Evolutionary conservation across 2,797 vertebrate species (phyloP).

Genomic region (Alectoris magna): DNA sequence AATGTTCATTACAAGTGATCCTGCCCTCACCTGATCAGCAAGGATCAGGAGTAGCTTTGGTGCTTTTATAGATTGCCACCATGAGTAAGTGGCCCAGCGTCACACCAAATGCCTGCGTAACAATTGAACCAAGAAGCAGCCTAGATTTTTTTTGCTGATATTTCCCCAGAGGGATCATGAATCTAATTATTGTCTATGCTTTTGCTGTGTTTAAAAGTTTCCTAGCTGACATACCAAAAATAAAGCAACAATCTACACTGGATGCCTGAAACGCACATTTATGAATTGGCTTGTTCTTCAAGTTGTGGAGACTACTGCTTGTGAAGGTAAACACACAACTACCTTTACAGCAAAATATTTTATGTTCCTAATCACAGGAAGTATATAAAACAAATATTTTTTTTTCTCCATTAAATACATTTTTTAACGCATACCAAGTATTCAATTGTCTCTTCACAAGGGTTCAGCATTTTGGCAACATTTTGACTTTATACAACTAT

Average conservation of each 20-base stretch:
- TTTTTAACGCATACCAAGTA: not conserved
- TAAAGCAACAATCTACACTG: not conserved
- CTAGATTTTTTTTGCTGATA: not conserved
- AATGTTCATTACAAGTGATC: accelerated
- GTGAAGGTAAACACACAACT: not conserved
- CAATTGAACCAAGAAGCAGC: not conserved
- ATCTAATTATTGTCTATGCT: not conserved
- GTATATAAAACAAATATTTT: not conserved
- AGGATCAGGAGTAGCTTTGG: not conserved
- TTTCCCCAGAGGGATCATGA: not conserved
- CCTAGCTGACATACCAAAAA: not conserved
- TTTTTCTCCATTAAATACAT: not conserved
- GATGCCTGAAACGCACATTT: not conserved
- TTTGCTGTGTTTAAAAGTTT: not conserved
- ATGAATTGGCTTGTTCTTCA: accelerated
- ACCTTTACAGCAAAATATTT: not conserved
- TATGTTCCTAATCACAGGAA: not conserved
- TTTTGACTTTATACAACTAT: not conserved
- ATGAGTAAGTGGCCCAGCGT: not conserved
- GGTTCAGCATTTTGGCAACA: not conserved
- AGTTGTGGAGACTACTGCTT: not conserved
- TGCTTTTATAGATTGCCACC: not conserved
- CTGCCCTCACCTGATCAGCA: not conserved
- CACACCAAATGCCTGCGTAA: not conserved
- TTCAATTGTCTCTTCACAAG: not conserved